Evolutionary conservation across 2,113 vertebrate species (phyloP).

Genomic region (Prietella phreatophila): DNA sequence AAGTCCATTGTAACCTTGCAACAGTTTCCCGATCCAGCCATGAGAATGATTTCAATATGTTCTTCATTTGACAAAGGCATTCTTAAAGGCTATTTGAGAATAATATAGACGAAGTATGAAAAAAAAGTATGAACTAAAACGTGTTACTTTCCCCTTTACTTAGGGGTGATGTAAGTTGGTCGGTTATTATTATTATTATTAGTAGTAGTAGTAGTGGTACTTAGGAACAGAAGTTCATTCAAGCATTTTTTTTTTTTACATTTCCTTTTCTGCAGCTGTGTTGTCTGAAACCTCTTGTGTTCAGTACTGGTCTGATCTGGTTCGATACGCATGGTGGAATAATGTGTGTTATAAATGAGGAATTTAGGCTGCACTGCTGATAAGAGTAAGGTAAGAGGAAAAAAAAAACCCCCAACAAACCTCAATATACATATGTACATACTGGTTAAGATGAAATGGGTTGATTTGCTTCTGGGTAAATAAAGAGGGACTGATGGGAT

Average conservation of each 20-base stretch:
- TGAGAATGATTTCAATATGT: too few relatives aligned
- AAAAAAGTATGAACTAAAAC: too few relatives aligned
- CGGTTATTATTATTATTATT: not conserved
- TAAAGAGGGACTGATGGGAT: not conserved
- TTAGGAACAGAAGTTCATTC: not conserved
- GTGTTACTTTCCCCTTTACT: not conserved
- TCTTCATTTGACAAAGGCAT: too few relatives aligned
- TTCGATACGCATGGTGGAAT: not conserved
- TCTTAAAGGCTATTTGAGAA: too few relatives aligned
- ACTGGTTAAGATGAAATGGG: not conserved
- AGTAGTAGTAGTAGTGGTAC: not conserved
- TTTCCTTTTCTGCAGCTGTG: constrained; percentile 27
- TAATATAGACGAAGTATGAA: too few relatives aligned
- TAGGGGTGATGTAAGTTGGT: not conserved
- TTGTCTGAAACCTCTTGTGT: constrained; percentile 18
- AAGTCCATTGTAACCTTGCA: too few relatives aligned
- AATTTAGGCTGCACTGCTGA: constrained; percentile 32
- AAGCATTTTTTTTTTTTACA: not conserved
- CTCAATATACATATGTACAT: not conserved
- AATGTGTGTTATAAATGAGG: constrained; percentile 17
- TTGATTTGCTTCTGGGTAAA: constrained; percentile 5
- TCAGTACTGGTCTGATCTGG: not conserved
- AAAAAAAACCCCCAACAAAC: not conserved
- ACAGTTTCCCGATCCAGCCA: too few relatives aligned
- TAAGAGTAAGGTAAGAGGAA: not conserved